A percentile compares a stretch with the other conserved stretches of the same genome.
phyloP scores from a whole-genome alignment of 2,113 vertebrate species.

The Todiramphus chloris region DNA sequence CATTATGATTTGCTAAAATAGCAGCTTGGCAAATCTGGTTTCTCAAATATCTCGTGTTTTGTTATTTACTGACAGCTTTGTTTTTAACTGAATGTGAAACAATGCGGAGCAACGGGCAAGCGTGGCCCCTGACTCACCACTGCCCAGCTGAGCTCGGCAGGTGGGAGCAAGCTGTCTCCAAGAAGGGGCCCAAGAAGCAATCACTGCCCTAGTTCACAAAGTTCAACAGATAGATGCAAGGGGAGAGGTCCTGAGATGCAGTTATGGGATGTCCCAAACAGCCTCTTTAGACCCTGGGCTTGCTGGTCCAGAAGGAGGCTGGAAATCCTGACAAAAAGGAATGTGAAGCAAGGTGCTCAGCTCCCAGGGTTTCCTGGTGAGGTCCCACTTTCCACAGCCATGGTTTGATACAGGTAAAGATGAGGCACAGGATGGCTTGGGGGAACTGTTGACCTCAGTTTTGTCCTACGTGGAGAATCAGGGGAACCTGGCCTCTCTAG shows the following conservation, averaged over 20 bases:
- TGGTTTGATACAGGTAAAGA: rapidly evolving
- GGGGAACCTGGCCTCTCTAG: background rate
- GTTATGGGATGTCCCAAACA: background rate
- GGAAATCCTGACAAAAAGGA: background rate
- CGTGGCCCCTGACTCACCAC: conserved; percentile 51
- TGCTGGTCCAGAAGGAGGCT: background rate
- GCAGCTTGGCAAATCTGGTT: conserved; percentile 72
- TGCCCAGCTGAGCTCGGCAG: conserved; percentile 59
- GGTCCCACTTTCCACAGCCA: background rate
- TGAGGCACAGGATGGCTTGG: rapidly evolving
- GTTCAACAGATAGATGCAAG: conserved; percentile 2
- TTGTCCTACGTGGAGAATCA: background rate
- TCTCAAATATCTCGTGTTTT: conserved; percentile 73
- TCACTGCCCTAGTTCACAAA: background rate
- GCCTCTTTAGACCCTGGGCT: background rate
- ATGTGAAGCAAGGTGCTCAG: background rate
- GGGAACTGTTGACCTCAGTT: background rate
- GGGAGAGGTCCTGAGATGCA: background rate
- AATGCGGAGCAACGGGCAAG: conserved; percentile 65
- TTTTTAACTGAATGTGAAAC: conserved; percentile 75
- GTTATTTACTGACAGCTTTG: conserved; percentile 75
- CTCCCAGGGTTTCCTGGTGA: background rate
- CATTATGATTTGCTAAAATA: conserved; percentile 69
- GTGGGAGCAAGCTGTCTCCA: conserved; percentile 56
- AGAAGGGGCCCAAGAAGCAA: conserved; percentile 44